These are phyloP conservation scores for Melitaea athalia DNA, from an alignment of 2,888 invertebrate genomes.

Conservation along the genomic window DNA sequence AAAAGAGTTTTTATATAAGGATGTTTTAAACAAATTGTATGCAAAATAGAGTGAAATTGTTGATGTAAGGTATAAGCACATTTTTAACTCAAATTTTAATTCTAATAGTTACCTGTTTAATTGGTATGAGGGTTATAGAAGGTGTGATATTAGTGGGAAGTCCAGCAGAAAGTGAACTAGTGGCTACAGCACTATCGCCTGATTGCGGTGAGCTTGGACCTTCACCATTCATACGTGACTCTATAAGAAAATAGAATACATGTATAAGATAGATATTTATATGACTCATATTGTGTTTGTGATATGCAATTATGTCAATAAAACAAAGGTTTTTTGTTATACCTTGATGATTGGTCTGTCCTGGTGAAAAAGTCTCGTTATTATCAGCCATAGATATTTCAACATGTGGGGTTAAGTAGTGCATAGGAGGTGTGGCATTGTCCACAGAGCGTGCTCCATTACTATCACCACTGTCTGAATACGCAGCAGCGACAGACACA, in stretches of 20 bases:
- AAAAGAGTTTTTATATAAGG: no score
- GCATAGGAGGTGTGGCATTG: constrained; percentile 94
- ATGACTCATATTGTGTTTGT: no score
- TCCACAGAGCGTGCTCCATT: constrained; percentile 90
- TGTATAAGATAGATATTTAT: background rate
- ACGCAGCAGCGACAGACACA: constrained; percentile 86
- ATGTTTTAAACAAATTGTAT: no score
- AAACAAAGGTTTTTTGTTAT: constrained; percentile 40
- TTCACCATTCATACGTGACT: constrained; percentile 84
- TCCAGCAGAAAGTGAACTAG: constrained; percentile 85
- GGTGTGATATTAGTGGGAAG: constrained; percentile 87
- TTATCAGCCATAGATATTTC: constrained; percentile 95
- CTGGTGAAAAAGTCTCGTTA: constrained; percentile 85
- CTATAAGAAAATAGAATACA: constrained; percentile 41
- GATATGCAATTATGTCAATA: background rate
- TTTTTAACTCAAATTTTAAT: background rate
- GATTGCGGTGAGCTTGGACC: constrained; percentile 91
- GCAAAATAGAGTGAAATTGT: no score
- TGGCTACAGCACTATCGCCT: constrained; percentile 89
- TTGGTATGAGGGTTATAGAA: constrained; percentile 92
- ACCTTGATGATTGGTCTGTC: constrained; percentile 70
- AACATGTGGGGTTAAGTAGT: constrained; percentile 94
- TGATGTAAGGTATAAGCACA: no score
- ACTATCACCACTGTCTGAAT: constrained; percentile 93
- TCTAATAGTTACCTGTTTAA: constrained; percentile 84